Conservation (phyloP, 2,888 invertebrate genomes). For the Aplocera efformata region DNA sequence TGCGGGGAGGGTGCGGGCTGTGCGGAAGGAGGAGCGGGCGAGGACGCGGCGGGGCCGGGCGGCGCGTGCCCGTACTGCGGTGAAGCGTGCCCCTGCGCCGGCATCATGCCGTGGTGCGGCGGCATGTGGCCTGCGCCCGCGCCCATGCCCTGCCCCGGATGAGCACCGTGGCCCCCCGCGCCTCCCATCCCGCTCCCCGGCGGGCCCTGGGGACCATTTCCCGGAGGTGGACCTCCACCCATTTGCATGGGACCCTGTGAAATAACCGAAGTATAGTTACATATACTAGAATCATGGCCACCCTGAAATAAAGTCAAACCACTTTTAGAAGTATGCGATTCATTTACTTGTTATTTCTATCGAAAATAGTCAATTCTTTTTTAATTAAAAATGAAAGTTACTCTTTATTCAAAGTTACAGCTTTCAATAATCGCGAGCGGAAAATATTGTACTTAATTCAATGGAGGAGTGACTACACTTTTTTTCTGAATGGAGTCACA, state of each 20-base stretch:
- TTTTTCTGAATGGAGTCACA: slow-evolving; percentile 58
- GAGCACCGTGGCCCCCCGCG: slow-evolving; percentile 67
- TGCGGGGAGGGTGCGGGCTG: slow-evolving; percentile 30
- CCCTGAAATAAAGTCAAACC: slow-evolving; percentile 12
- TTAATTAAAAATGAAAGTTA: slow-evolving; percentile 27
- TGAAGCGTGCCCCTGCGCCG: slow-evolving; percentile 46
- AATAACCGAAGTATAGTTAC: neutral
- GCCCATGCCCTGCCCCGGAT: slow-evolving; percentile 55
- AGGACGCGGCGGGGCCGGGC: slow-evolving; percentile 30
- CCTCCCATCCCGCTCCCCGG: slow-evolving; percentile 50
- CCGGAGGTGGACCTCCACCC: slow-evolving; percentile 66
- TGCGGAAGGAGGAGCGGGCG: slow-evolving; percentile 34
- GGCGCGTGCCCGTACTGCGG: slow-evolving; percentile 47
- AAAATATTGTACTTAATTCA: slow-evolving; percentile 44
- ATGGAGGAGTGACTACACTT: slow-evolving; percentile 31
- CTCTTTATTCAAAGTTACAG: slow-evolving; percentile 53
- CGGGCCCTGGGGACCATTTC: slow-evolving; percentile 58
- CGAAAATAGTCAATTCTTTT: neutral
- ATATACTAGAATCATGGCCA: slow-evolving; percentile 13
- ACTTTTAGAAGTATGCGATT: neutral
- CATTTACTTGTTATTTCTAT: neutral
- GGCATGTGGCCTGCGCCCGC: slow-evolving; percentile 52
- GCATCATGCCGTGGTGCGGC: slow-evolving; percentile 65
- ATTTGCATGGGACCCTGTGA: slow-evolving; percentile 64
- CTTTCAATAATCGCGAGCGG: slow-evolving; percentile 57